These are phyloP conservation scores for Pomatostomus ruficeps DNA, from an alignment of 2,113 vertebrate species.

Conservation along the genomic window DNA sequence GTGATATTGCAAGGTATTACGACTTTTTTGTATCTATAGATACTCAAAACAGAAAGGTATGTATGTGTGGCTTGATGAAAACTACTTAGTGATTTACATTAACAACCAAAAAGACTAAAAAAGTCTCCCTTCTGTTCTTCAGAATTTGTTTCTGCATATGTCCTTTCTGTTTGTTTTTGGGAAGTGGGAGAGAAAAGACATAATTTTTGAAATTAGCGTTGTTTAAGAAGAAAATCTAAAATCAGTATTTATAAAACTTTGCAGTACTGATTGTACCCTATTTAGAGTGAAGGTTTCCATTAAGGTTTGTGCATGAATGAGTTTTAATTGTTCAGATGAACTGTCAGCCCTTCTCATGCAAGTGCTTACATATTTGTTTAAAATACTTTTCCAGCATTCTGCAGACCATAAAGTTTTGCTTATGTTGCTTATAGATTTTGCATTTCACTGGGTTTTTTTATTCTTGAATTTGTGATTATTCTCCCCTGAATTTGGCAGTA, in stretches of 20 bases:
- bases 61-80: background rate
- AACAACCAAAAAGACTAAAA: background rate
- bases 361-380: background rate
- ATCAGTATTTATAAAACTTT: background rate
- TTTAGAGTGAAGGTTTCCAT: background rate
- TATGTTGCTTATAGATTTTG: background rate
- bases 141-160: background rate
- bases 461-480: background rate
- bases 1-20: background rate
- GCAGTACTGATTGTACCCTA: background rate
- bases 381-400: background rate
- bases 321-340: background rate
- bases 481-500: background rate
- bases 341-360: background rate
- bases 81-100: slow-evolving; percentile 16
- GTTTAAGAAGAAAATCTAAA: background rate
- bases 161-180: background rate
- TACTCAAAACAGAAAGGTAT: background rate
- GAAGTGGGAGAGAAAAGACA: background rate
- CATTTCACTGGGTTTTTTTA: background rate
- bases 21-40: background rate
- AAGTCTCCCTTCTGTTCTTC: background rate
- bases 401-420: background rate
- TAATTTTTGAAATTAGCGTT: background rate
- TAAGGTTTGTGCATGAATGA: background rate